phyloP scores from a whole-genome alignment of 2,113 vertebrate species.

The Ictidomys tridecemlineatus region DNA sequence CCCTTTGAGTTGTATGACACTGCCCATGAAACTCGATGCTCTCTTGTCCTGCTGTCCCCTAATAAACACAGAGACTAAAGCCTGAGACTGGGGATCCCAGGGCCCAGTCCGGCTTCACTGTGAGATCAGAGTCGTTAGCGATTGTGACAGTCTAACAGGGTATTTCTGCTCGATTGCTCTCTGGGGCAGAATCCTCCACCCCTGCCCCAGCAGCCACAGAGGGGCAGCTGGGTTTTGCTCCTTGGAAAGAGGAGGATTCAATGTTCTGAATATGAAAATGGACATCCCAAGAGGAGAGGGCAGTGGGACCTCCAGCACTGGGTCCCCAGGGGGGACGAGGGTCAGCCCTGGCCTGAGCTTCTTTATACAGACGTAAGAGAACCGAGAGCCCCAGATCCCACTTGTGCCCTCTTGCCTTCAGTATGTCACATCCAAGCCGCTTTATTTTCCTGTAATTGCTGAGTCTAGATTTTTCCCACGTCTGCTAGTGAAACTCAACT shows the following conservation, averaged over 20 bases:
- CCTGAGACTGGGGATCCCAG: rapidly evolving
- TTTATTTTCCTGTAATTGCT: neutral
- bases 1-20: neutral
- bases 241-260: too few species aligned
- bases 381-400: neutral
- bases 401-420: neutral
- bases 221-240: neutral
- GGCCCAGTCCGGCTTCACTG: neutral
- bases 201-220: neutral
- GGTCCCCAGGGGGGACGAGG: rapidly evolving
- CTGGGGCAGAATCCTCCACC: neutral
- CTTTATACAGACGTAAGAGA: neutral
- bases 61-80: neutral
- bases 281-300: neutral
- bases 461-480: neutral
- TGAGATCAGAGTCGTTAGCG: neutral
- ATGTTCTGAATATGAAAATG: neutral
- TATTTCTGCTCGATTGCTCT: neutral
- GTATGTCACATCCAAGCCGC: neutral
- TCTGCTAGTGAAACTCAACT: neutral
- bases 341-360: neutral
- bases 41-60: neutral
- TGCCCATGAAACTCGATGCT: neutral
- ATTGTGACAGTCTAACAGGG: rapidly evolving
- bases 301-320: too few species aligned